phyloP scores from a whole-genome alignment of 2,888 invertebrate genomes.

The Chelonus formosanus region DNA sequence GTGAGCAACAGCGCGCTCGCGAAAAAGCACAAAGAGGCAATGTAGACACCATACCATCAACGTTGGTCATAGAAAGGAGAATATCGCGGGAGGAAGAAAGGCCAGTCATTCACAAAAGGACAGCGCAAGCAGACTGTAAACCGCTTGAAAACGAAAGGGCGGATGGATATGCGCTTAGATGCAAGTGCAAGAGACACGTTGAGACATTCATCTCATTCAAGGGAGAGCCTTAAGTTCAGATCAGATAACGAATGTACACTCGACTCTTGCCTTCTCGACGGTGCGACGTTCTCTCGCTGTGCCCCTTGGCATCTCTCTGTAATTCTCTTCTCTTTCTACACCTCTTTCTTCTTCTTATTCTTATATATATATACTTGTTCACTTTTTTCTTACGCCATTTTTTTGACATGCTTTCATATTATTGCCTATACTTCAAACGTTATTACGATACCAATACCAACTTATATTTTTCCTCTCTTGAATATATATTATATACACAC shows the following conservation, averaged over 20 bases:
- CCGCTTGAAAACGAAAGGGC: slow-evolving; percentile 58
- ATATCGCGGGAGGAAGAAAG: slow-evolving; percentile 47
- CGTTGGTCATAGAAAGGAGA: slow-evolving; percentile 12
- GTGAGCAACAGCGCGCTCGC: background rate
- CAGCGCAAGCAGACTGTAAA: slow-evolving; percentile 44
- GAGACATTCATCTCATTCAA: slow-evolving; percentile 65
- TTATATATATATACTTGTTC: slow-evolving; percentile 23
- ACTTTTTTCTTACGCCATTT: slow-evolving; percentile 21
- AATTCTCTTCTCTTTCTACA: background rate
- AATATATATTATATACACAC: too few species aligned
- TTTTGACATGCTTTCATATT: slow-evolving; percentile 13
- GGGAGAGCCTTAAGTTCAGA: slow-evolving; percentile 60
- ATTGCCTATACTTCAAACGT: slow-evolving; percentile 15
- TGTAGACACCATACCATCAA: slow-evolving; percentile 13
- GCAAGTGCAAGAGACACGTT: slow-evolving; percentile 63
- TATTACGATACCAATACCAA: background rate
- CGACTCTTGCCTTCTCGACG: slow-evolving; percentile 46
- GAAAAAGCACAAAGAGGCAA: slow-evolving; percentile 19
- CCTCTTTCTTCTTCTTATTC: slow-evolving; percentile 15
- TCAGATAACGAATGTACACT: slow-evolving; percentile 64
- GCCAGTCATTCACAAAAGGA: slow-evolving; percentile 62
- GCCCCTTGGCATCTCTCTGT: slow-evolving; percentile 38
- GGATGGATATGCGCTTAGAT: slow-evolving; percentile 55
- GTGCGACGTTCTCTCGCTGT: slow-evolving; percentile 31
- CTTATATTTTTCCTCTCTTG: background rate